A percentile compares a stretch with the other conserved stretches of the same genome.
Evolutionary conservation across 2,888 invertebrate genomes (phyloP).

Genomic region (Phengaris alcon): DNA sequence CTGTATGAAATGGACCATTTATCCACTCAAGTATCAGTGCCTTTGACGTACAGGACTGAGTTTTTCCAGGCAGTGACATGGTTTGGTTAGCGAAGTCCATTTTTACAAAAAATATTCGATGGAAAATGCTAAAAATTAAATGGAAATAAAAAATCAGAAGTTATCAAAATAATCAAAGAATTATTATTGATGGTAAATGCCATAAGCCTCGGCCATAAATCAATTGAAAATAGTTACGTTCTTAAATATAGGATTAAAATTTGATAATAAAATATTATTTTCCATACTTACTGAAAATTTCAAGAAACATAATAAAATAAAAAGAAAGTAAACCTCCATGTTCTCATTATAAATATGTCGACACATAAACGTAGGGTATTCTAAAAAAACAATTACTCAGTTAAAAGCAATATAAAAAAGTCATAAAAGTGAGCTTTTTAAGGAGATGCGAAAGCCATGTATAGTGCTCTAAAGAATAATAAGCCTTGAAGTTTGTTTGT

Average conservation of each 20-base stretch:
- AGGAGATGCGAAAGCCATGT: slow-evolving; percentile 49
- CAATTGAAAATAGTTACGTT: too few relatives aligned
- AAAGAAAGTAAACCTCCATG: background rate
- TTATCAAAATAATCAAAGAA: too few relatives aligned
- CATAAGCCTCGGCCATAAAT: too few relatives aligned
- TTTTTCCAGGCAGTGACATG: background rate
- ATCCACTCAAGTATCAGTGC: slow-evolving; percentile 49
- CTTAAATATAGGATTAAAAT: too few relatives aligned
- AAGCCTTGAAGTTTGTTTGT: slow-evolving; percentile 41
- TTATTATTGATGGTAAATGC: too few relatives aligned
- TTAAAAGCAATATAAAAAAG: slow-evolving; percentile 33
- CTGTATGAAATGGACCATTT: slow-evolving; percentile 46
- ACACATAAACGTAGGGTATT: background rate
- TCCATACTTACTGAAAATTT: too few relatives aligned
- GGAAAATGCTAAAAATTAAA: too few relatives aligned
- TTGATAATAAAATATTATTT: too few relatives aligned
- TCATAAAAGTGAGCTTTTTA: slow-evolving; percentile 36
- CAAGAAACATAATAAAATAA: too few relatives aligned
- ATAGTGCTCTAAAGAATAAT: slow-evolving; percentile 43
- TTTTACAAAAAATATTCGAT: too few relatives aligned
- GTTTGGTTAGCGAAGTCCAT: background rate
- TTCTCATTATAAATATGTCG: background rate
- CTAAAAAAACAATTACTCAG: slow-evolving; percentile 24
- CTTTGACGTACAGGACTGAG: slow-evolving; percentile 49
- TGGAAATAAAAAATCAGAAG: too few relatives aligned